These are phyloP conservation scores for Hypolimnas misippus DNA, from an alignment of 2,888 invertebrate genomes.

Conservation along the genomic window DNA sequence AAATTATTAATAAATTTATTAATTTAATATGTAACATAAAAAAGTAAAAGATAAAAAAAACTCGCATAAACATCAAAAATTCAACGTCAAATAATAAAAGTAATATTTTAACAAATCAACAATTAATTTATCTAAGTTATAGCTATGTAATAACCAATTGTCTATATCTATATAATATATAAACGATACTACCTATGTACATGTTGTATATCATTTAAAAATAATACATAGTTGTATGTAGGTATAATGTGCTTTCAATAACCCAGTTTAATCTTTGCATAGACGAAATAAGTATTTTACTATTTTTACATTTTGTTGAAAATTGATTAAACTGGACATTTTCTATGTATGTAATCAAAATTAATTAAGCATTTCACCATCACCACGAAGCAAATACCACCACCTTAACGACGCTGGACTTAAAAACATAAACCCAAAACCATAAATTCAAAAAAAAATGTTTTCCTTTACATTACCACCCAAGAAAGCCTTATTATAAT, in stretches of 20 bases:
- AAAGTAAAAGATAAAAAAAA: not conserved
- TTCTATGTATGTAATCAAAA: not conserved
- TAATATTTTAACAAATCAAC: constrained; percentile 8
- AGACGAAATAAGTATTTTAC: too few relatives aligned
- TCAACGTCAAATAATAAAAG: constrained; percentile 4
- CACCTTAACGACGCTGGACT: constrained; percentile 17
- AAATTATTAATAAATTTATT: not conserved
- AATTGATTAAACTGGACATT: too few relatives aligned
- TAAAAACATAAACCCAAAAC: not conserved
- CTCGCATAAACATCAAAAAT: constrained; percentile 1
- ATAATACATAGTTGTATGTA: not conserved
- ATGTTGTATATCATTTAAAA: not conserved
- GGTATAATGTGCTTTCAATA: too few relatives aligned
- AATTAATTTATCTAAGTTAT: not conserved
- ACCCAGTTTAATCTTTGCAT: too few relatives aligned
- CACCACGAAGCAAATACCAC: not conserved
- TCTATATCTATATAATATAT: too few relatives aligned
- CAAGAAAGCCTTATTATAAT: not conserved
- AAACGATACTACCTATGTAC: too few relatives aligned
- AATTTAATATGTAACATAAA: not conserved
- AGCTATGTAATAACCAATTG: not conserved
- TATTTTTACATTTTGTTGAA: too few relatives aligned
- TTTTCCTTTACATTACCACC: too few relatives aligned
- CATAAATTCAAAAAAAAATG: too few relatives aligned
- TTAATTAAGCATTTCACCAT: not conserved